A percentile compares a stretch with the other conserved stretches of the same genome.
phyloP scores from a whole-genome alignment of 2,888 invertebrate species.

The Apodemia mormo region DNA sequence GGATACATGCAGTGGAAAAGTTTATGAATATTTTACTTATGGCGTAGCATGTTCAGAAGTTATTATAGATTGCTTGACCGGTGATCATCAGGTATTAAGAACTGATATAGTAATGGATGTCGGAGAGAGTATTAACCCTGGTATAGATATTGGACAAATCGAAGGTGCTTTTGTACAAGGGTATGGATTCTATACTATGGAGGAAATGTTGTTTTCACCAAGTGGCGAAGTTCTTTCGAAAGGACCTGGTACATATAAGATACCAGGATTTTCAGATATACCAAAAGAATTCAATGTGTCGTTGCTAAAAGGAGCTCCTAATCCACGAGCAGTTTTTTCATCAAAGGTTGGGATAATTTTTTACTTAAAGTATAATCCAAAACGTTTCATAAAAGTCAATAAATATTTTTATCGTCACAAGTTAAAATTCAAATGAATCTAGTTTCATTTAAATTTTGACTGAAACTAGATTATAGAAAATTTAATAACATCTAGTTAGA shows the following conservation, averaged over 20 bases:
- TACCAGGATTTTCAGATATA: conserved; percentile 92
- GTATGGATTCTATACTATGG: conserved; percentile 90
- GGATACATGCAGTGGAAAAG: conserved; percentile 83
- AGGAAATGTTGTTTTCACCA: conserved; percentile 90
- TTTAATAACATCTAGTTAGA: no score
- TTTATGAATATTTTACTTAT: conserved; percentile 74
- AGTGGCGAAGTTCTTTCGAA: conserved; percentile 86
- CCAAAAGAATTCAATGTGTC: conserved; percentile 92
- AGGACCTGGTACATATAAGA: conserved; percentile 93
- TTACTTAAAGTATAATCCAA: no score
- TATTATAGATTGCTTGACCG: conserved; percentile 93
- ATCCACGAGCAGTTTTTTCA: conserved; percentile 92
- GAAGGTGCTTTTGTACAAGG: conserved; percentile 95
- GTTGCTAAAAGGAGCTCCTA: conserved; percentile 89
- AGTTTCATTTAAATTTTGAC: no score
- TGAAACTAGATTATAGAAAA: no score
- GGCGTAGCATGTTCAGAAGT: conserved; percentile 92
- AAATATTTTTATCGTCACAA: no score
- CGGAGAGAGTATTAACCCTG: conserved; percentile 93
- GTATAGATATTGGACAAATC: conserved; percentile 89
- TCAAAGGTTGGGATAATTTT: conserved; percentile 84
- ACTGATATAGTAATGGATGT: conserved; percentile 96
- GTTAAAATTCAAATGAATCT: no score
- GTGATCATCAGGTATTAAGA: conserved; percentile 90
- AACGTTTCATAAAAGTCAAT: no score